phyloP scores from a whole-genome alignment of 1,140 invertebrate genomes.

The Vollenhovia emeryi region DNA sequence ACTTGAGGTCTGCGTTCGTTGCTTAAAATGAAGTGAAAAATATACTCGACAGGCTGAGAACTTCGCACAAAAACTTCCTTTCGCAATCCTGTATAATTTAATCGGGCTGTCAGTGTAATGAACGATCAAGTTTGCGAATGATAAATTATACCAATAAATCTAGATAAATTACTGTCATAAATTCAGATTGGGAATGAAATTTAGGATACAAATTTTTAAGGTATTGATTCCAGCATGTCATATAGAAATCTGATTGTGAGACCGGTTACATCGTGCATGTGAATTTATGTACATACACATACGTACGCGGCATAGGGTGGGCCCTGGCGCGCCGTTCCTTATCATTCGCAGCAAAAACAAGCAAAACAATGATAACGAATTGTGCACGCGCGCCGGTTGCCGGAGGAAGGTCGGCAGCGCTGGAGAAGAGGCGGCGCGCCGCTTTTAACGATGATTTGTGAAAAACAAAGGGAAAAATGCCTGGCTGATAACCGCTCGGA shows the following conservation, averaged over 20 bases:
- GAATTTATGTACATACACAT: neutral
- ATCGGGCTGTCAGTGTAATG: neutral
- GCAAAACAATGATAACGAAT: slow-evolving; percentile 71
- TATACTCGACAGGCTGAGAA: neutral
- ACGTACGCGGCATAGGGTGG: neutral
- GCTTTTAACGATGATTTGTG: slow-evolving; percentile 20
- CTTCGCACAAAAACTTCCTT: neutral
- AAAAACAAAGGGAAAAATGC: slow-evolving; percentile 41
- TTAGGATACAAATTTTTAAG: neutral
- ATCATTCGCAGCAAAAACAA: slow-evolving; percentile 72
- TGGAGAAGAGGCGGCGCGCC: slow-evolving; percentile 12
- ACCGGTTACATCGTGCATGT: neutral
- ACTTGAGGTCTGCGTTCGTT: neutral
- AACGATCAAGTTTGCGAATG: neutral
- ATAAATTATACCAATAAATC: slow-evolving; percentile 22
- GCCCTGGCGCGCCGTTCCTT: slow-evolving; percentile 45
- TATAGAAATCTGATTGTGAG: neutral
- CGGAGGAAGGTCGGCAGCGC: slow-evolving; percentile 41
- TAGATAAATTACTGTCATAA: slow-evolving; percentile 14
- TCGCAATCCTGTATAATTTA: neutral
- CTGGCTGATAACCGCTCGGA: neutral
- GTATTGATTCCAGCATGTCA: neutral
- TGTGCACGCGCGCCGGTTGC: slow-evolving; percentile 37
- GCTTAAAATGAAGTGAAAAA: neutral
- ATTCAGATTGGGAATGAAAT: neutral